These are phyloP conservation scores for Diabrotica undecimpunctata DNA, from an alignment of 1,140 invertebrate genomes.

Conservation along the genomic window DNA sequence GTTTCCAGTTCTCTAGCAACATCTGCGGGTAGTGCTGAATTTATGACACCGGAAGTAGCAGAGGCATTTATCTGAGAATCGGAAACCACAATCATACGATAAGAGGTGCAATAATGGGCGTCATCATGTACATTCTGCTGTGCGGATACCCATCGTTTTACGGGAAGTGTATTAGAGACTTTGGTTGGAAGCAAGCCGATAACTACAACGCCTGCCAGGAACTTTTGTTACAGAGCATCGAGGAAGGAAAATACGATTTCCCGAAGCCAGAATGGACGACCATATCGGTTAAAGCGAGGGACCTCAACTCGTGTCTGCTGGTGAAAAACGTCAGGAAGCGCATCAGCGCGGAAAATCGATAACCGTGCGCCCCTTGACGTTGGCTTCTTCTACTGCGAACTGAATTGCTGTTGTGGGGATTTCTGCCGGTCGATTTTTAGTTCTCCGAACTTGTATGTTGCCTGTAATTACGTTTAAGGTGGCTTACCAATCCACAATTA, in stretches of 20 bases:
- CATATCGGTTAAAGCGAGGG: slow-evolving; percentile 89
- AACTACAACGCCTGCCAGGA: slow-evolving; percentile 82
- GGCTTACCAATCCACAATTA: too few relatives aligned
- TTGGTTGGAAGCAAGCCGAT: slow-evolving; percentile 94
- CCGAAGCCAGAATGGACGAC: slow-evolving; percentile 85
- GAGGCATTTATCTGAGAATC: slow-evolving; percentile 90
- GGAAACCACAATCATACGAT: slow-evolving; percentile 85
- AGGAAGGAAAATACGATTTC: slow-evolving; percentile 83
- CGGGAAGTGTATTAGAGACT: slow-evolving; percentile 85
- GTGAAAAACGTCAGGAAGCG: slow-evolving; percentile 79
- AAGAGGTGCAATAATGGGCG: slow-evolving; percentile 95
- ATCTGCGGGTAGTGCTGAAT: slow-evolving; percentile 94
- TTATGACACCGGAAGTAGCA: slow-evolving; percentile 99
- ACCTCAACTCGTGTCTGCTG: slow-evolving; percentile 80
- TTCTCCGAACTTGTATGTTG: too few relatives aligned
- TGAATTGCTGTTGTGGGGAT: not conserved
- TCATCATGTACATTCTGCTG: slow-evolving; percentile 95
- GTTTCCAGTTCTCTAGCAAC: slow-evolving; percentile 80
- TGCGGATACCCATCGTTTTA: slow-evolving; percentile 98
- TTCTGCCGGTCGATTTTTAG: not conserved
- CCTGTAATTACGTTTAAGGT: too few relatives aligned
- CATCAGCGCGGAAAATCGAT: slow-evolving; percentile 72
- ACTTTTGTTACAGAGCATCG: slow-evolving; percentile 76
- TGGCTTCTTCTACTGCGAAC: too few relatives aligned
- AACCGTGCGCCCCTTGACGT: too few relatives aligned